Conservation (phyloP, 92 coral and sea anemone genomes). For the Micromussa lordhowensis region DNA sequence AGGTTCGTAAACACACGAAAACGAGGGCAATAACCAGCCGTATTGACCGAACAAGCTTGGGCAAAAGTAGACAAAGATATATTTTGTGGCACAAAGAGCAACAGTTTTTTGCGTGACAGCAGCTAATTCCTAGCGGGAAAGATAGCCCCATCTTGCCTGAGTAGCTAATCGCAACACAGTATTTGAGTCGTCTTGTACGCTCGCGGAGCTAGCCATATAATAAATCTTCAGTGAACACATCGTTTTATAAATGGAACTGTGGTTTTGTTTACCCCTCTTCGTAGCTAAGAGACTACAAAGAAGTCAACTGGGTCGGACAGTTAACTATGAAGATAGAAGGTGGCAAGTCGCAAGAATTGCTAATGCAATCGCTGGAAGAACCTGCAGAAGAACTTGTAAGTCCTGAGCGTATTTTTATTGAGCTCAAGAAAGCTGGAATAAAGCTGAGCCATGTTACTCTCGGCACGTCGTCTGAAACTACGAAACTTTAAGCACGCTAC, state of each 20-base stretch:
- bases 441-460: background rate
- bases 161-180: too few species aligned
- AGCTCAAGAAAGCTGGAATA: background rate
- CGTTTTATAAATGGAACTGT: background rate
- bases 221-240: too few species aligned
- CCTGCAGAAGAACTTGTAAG: slow-evolving; percentile 59
- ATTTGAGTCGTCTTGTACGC: too few species aligned
- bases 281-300: slow-evolving; percentile 72
- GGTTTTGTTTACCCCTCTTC: background rate
- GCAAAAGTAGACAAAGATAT: too few species aligned
- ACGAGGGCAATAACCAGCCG: too few species aligned
- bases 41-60: too few species aligned
- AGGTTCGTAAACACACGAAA: too few species aligned
- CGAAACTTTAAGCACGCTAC: background rate
- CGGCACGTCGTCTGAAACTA: background rate
- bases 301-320: slow-evolving; percentile 70
- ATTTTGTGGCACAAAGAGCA: too few species aligned
- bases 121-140: too few species aligned
- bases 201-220: too few species aligned
- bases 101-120: too few species aligned
- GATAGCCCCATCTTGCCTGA: too few species aligned
- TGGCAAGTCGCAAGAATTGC: slow-evolving; percentile 52
- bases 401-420: background rate
- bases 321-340: slow-evolving; percentile 56
- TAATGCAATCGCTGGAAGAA: slow-evolving; percentile 60